phyloP scores from a whole-genome alignment of 2,888 invertebrate species.

The Scaptomyza reducta region DNA sequence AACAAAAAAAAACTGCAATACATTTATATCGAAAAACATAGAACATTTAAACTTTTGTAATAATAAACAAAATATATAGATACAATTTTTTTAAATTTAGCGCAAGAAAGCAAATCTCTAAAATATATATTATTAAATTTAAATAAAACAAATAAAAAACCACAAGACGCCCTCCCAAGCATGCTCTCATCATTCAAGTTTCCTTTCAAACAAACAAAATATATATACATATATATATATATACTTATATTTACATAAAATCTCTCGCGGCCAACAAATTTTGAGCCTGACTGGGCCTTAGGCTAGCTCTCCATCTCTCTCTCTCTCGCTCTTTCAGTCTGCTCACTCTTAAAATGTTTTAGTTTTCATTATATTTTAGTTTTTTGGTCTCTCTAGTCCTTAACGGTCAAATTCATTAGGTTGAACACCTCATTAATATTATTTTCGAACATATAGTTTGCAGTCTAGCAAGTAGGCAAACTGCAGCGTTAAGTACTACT shows the following conservation, averaged over 20 bases:
- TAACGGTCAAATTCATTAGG: conserved; percentile 22
- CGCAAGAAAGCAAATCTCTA: conserved; percentile 44
- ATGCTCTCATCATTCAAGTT: conserved; percentile 80
- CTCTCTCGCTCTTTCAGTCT: conserved; percentile 30
- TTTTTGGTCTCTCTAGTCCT: conserved; percentile 16
- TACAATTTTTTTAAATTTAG: conserved; percentile 38
- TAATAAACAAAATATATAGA: conserved; percentile 24
- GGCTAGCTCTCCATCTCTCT: conserved; percentile 41
- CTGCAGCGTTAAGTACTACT: conserved; percentile 35
- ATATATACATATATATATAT: conserved; percentile 38
- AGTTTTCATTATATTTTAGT: conserved; percentile 8
- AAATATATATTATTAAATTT: conserved; percentile 20
- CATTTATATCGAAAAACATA: conserved; percentile 32
- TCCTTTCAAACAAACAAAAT: conserved; percentile 53
- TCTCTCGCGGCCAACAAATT: conserved; percentile 31
- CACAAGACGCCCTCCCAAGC: conserved; percentile 83
- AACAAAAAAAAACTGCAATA: conserved; percentile 36
- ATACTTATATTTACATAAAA: conserved; percentile 33
- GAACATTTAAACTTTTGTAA: conserved; percentile 21
- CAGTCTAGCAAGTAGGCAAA: conserved; percentile 42
- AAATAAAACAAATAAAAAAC: conserved; percentile 40
- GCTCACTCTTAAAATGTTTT: conserved; percentile 45
- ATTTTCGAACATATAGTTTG: conserved; percentile 26
- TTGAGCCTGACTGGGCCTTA: conserved; percentile 52
- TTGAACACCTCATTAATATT: conserved; percentile 16